phyloP scores from a whole-genome alignment of 2,797 vertebrate species.

The Bufotes viridis region DNA sequence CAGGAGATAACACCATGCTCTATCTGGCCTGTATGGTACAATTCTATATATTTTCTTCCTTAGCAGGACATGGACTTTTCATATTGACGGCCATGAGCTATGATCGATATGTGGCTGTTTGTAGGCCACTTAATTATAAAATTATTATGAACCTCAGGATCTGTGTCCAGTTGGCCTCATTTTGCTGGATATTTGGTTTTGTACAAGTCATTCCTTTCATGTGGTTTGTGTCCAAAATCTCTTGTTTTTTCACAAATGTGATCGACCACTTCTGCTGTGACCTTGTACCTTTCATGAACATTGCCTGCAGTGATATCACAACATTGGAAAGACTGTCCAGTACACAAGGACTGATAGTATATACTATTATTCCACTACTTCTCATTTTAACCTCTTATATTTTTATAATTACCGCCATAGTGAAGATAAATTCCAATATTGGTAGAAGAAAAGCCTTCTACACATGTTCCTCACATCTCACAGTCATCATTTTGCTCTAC shows the following conservation, averaged over 20 bases:
- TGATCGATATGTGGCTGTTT: conserved; percentile 17
- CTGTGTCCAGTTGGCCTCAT: neutral
- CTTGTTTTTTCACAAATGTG: neutral
- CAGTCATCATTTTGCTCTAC: conserved; percentile 21
- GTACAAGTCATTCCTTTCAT: neutral
- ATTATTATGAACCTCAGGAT: conserved; percentile 10
- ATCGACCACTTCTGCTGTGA: conserved; percentile 25
- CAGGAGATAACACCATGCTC: neutral
- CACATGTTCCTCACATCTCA: conserved; percentile 45
- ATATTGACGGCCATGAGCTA: conserved; percentile 26
- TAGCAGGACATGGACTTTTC: conserved; percentile 8
- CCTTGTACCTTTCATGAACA: neutral
- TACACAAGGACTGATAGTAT: conserved; percentile 1
- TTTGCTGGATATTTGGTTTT: conserved; percentile 14
- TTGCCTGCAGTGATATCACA: conserved; percentile 22
- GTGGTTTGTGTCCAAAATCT: neutral
- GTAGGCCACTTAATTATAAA: conserved; percentile 13
- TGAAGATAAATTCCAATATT: conserved; percentile 4
- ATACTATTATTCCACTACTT: neutral
- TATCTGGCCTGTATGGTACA: neutral
- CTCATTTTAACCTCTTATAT: conserved; percentile 13
- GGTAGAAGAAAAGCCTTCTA: conserved; percentile 42
- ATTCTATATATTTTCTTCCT: neutral
- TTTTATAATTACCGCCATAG: conserved; percentile 5
- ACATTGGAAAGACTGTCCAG: neutral